A percentile compares a stretch with the other conserved stretches of the same genome.
These are phyloP conservation scores for Anthoscopus minutus DNA, from an alignment of 2,113 vertebrate species.

Conservation along the genomic window DNA sequence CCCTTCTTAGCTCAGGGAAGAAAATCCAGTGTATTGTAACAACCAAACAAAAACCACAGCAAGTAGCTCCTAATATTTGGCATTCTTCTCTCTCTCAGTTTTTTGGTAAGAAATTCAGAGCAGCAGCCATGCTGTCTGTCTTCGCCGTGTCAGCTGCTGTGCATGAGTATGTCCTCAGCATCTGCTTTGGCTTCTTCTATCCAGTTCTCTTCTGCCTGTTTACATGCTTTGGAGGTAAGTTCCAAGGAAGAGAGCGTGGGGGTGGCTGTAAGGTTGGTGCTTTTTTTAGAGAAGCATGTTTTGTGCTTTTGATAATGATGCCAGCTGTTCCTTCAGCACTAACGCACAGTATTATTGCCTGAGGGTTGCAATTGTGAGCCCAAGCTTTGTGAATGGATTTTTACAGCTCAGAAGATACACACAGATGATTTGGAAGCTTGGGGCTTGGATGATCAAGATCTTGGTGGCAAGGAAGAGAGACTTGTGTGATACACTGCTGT, in stretches of 20 bases:
- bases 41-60: background rate
- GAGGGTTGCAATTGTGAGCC: background rate
- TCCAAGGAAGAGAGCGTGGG: background rate
- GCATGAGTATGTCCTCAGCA: slow-evolving; percentile 86
- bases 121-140: slow-evolving; percentile 87
- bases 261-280: background rate
- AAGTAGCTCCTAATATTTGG: background rate
- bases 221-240: slow-evolving; percentile 94
- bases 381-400: background rate
- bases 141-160: slow-evolving; percentile 88
- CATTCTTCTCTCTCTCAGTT: slow-evolving; percentile 70
- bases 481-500: background rate
- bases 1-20: background rate
- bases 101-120: slow-evolving; percentile 82
- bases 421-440: background rate
- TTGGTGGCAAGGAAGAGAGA: background rate
- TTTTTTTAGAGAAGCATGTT: background rate
- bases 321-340: background rate
- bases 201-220: slow-evolving; percentile 93
- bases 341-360: background rate
- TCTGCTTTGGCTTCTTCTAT: slow-evolving; percentile 91
- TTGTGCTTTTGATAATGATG: background rate
- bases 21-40: background rate
- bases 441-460: background rate
- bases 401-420: background rate